A percentile compares a stretch with the other conserved stretches of the same genome.
phyloP scores from a whole-genome alignment of 1,140 invertebrate species.

The Chionoecetes opilio region DNA sequence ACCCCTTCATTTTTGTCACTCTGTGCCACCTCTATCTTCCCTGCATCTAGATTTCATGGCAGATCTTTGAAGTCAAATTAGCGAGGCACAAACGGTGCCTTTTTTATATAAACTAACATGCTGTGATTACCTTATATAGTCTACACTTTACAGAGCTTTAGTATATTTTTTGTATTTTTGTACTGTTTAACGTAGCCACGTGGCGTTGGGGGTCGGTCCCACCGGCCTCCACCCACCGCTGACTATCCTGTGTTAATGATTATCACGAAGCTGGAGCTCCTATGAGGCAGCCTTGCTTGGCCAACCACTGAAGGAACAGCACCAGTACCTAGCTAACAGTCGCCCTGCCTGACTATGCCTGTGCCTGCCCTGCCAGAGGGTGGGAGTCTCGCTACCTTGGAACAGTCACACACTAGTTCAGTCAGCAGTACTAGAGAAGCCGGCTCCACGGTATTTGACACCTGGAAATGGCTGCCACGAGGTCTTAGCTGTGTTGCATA shows the following conservation, averaged over 20 bases:
- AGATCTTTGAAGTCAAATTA: slow-evolving; percentile 74
- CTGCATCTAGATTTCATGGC: slow-evolving; percentile 69
- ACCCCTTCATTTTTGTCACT: slow-evolving; percentile 55
- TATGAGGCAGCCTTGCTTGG: slow-evolving; percentile 37
- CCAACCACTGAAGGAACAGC: slow-evolving; percentile 60
- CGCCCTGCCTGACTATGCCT: slow-evolving; percentile 66
- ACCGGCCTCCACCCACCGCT: slow-evolving; percentile 40
- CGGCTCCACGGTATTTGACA: slow-evolving; percentile 62
- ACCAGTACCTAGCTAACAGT: slow-evolving; percentile 57
- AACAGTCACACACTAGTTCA: slow-evolving; percentile 39
- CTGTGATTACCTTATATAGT: slow-evolving; percentile 80
- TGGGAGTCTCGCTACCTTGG: slow-evolving; percentile 42
- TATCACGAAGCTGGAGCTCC: slow-evolving; percentile 61
- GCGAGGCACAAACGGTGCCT: slow-evolving; percentile 76
- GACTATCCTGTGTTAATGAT: slow-evolving; percentile 64
- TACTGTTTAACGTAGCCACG: slow-evolving; percentile 70
- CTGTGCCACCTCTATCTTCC: slow-evolving; percentile 32
- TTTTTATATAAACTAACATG: slow-evolving; percentile 73
- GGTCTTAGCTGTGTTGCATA: slow-evolving; percentile 63
- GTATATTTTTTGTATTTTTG: slow-evolving; percentile 81
- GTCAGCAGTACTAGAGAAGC: slow-evolving; percentile 57
- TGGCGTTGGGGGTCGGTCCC: slow-evolving; percentile 46
- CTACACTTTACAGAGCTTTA: slow-evolving; percentile 79
- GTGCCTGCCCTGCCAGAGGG: slow-evolving; percentile 67
- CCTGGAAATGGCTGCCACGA: slow-evolving; percentile 68